These are phyloP conservation scores for Drosophila birchii DNA, from an alignment of 2,888 invertebrate species.

Conservation along the genomic window DNA sequence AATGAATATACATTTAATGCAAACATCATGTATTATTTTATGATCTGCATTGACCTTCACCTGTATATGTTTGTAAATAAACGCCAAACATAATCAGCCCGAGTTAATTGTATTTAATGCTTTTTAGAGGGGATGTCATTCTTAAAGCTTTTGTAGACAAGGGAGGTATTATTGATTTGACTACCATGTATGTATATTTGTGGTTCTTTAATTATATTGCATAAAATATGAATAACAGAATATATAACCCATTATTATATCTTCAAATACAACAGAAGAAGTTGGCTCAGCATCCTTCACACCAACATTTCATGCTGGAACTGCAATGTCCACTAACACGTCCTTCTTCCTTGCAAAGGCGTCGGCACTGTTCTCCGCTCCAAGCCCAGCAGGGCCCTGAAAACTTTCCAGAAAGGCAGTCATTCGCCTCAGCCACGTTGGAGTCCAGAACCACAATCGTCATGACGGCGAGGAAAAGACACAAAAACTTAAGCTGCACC, in stretches of 20 bases:
- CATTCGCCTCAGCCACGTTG: background rate
- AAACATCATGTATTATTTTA: conserved; percentile 62
- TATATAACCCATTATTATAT: background rate
- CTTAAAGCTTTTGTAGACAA: background rate
- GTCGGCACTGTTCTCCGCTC: conserved; percentile 8
- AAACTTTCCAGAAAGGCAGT: conserved; percentile 16
- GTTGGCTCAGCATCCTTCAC: conserved; percentile 2
- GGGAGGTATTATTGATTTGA: no score
- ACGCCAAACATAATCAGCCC: conserved; percentile 49
- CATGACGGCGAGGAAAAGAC: background rate
- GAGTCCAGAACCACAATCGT: background rate
- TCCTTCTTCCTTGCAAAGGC: conserved; percentile 19
- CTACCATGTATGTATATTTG: background rate
- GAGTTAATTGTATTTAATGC: background rate
- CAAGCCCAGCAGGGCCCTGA: conserved; percentile 15
- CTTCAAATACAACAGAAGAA: background rate
- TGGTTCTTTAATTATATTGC: background rate
- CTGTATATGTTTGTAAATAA: conserved; percentile 67
- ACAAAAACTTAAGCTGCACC: conserved; percentile 6
- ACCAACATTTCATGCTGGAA: conserved; percentile 5
- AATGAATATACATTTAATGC: conserved; percentile 39
- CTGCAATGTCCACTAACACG: conserved; percentile 15
- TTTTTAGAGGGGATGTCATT: background rate
- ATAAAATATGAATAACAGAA: background rate
- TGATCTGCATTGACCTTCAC: conserved; percentile 55